These are phyloP conservation scores for Chelonus insularis DNA, from an alignment of 1,140 invertebrate genomes.

Conservation along the genomic window DNA sequence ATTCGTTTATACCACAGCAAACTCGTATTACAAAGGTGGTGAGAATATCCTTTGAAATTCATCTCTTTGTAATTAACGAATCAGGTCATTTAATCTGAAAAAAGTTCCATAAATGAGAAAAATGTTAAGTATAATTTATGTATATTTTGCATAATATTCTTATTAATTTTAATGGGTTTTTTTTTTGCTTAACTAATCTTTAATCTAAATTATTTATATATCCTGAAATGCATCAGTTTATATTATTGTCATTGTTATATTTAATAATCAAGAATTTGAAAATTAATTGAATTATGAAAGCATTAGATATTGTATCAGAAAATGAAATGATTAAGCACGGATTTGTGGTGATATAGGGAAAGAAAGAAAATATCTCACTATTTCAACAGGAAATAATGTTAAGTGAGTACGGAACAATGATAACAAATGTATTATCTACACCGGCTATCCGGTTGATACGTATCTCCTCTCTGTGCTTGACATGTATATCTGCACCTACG, in stretches of 20 bases:
- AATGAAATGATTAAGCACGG: not conserved
- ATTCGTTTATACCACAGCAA: not conserved
- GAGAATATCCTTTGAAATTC: not conserved
- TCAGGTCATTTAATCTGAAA: conserved; percentile 9
- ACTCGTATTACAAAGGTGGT: conserved; percentile 29
- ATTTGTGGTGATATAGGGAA: conserved; percentile 1
- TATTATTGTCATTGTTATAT: too few relatives aligned
- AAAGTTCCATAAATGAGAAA: conserved; percentile 2
- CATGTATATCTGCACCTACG: conserved; percentile 16
- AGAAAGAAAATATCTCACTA: conserved; percentile 18
- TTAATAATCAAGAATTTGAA: too few relatives aligned
- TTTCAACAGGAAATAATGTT: conserved; percentile 26
- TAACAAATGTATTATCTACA: conserved; percentile 42
- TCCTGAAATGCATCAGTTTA: too few relatives aligned
- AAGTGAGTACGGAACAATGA: conserved; percentile 24
- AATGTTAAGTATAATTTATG: not conserved
- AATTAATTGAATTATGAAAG: too few relatives aligned
- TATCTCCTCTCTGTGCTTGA: conserved; percentile 5
- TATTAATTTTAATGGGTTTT: too few relatives aligned
- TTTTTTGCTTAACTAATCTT: too few relatives aligned
- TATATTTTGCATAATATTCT: too few relatives aligned
- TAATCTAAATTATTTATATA: too few relatives aligned
- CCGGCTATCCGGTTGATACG: conserved; percentile 43
- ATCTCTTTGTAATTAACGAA: not conserved
- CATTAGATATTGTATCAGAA: too few relatives aligned